Evolutionary conservation across 2,888 invertebrate species (phyloP).

Genomic region (Acronicta alni): DNA sequence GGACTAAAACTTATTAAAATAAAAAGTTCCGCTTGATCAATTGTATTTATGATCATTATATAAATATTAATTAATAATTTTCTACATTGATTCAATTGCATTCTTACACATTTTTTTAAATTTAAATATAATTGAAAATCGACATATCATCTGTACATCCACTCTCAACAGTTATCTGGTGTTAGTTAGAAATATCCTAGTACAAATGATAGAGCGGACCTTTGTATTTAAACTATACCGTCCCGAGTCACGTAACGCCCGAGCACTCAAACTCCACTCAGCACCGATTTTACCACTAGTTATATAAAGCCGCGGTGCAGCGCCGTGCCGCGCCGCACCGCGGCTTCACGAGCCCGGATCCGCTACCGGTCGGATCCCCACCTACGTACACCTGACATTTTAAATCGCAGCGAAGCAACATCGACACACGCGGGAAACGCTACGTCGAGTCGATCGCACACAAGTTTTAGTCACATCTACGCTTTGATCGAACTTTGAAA

Average conservation of each 20-base stretch:
- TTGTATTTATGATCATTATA: slow-evolving; percentile 3
- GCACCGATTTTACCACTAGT: slow-evolving; percentile 65
- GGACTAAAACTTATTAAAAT: slow-evolving; percentile 30
- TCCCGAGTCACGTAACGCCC: slow-evolving; percentile 77
- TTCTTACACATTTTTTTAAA: background rate
- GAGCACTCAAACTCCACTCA: slow-evolving; percentile 76
- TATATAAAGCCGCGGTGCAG: slow-evolving; percentile 45
- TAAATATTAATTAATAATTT: no score
- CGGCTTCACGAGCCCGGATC: slow-evolving; percentile 52
- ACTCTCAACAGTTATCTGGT: no score
- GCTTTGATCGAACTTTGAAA: slow-evolving; percentile 32
- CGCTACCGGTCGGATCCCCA: slow-evolving; percentile 54
- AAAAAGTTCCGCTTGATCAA: slow-evolving; percentile 58
- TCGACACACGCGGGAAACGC: slow-evolving; percentile 32
- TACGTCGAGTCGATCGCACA: slow-evolving; percentile 33
- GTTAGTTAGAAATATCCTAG: slow-evolving; percentile 16
- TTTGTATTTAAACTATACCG: slow-evolving; percentile 59
- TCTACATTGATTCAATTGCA: no score
- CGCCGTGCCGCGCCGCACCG: slow-evolving; percentile 32
- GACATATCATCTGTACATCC: slow-evolving; percentile 4
- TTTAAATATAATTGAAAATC: slow-evolving; percentile 12
- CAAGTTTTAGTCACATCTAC: slow-evolving; percentile 35
- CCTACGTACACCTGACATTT: slow-evolving; percentile 57
- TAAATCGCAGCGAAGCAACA: slow-evolving; percentile 30
- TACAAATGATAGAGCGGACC: slow-evolving; percentile 59